Percentiles rank a stretch among this genome's conserved stretches.
Evolutionary conservation across 2,113 vertebrate species (phyloP).

Genomic region (Cyanistes caeruleus): DNA sequence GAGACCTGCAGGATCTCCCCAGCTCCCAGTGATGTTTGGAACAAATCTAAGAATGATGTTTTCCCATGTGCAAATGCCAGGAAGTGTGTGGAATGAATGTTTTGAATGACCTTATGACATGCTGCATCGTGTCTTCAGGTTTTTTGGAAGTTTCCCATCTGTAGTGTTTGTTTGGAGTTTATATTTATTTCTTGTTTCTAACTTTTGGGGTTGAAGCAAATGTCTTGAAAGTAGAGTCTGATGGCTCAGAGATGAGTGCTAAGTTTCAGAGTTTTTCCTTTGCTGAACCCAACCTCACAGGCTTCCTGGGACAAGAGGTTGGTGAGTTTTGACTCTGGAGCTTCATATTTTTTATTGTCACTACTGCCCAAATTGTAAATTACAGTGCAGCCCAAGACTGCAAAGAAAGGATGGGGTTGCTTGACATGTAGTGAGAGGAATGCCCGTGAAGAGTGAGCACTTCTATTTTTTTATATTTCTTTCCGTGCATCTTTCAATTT

Average conservation of each 20-base stretch:
- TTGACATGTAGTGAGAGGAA: not conserved
- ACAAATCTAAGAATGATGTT: not conserved
- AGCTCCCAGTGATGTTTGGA: rapidly evolving
- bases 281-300: not conserved
- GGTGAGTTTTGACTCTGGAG: not conserved
- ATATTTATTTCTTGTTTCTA: not conserved
- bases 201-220: not conserved
- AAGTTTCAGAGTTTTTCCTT: not conserved
- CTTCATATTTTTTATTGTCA: not conserved
- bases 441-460: not conserved
- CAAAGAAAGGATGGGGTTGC: not conserved
- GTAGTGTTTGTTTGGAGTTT: not conserved
- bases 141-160: not conserved
- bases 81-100: not conserved
- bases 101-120: not conserved
- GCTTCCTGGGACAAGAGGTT: not conserved
- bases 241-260: not conserved
- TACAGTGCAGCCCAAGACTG: not conserved
- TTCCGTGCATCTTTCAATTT: constrained; percentile 44
- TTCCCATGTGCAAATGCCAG: rapidly evolving
- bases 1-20: not conserved
- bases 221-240: not conserved
- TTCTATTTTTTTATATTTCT: not conserved
- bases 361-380: not conserved
- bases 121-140: not conserved